Evolutionary conservation across 2,113 vertebrate genomes (phyloP), one percentile per base, ranked within the genome.

Genomic region (Chloropsis cyanopogon): DNA sequence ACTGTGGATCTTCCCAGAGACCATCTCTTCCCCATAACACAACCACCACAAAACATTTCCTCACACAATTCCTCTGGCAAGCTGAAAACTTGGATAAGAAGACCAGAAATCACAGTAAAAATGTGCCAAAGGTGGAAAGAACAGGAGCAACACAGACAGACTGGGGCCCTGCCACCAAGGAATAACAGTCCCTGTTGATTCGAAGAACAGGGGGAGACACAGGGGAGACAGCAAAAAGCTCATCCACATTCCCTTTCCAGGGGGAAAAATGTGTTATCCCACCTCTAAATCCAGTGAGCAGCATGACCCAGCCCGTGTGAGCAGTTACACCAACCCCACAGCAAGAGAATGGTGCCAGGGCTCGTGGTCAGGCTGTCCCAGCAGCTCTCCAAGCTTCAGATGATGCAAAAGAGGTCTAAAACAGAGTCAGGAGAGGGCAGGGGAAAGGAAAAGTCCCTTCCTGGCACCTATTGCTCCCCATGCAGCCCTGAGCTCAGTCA

Each of bases 361-460:
- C 14, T 2, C 0, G 4, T 2, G 0, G 29, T 8, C 41, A 4
- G 1, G 7, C 18, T 28, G 24, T 3, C 71, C 21, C 80, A 79
- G 73, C 84, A 78, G 37, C 60, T 28, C 68, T 26, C 44, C 18
- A 39, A 24, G 33, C n/a, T 60, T 35, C 59, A 29, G 12, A n/a
- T 63, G n/a, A 26, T 42, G 23, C 33, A 3, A 13, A 33, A 31
- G 15, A 56, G 16, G n/a, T 2, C 23, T 70, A 50, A 82, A 75
- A 4, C 16, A 41, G 31, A 41, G 59, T 0, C 23, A 44, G 31
- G 19, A 28, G 28, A 78, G 64, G 21, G 29, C 18, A 37, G 10
- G 33, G 19, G 12, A 73, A 37, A 42, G 47, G 33, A 7, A 7
- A 57, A 91, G 31, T 6, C 31, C 46, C 46, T 69, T 28, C 24